Evolutionary conservation across 1,140 invertebrate genomes (phyloP).

Genomic region (Thalassaphorura encarpata): DNA sequence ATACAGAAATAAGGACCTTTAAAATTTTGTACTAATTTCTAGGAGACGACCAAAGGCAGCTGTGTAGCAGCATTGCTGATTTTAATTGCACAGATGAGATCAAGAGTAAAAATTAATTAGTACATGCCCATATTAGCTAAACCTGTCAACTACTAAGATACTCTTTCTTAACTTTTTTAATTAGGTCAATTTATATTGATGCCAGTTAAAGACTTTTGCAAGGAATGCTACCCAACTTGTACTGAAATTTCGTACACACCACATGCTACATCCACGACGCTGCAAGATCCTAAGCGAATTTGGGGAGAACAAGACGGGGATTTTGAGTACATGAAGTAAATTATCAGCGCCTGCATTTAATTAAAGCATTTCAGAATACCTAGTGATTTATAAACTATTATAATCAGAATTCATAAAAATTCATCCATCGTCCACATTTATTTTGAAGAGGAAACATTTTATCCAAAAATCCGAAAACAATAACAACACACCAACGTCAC

Average conservation of each 20-base stretch:
- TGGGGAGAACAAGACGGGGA: too few relatives aligned
- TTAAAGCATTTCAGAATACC: too few relatives aligned
- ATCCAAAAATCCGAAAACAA: slow-evolving; percentile 19
- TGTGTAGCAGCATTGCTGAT: slow-evolving; percentile 12
- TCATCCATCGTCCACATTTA: slow-evolving; percentile 26
- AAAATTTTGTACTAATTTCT: neutral
- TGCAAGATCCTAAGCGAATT: too few relatives aligned
- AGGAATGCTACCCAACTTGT: slow-evolving; percentile 19
- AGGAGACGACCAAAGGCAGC: slow-evolving; percentile 8
- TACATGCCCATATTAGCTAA: too few relatives aligned
- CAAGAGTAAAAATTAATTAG: slow-evolving; percentile 15
- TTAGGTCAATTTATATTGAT: neutral
- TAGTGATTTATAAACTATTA: too few relatives aligned
- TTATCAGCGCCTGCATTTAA: too few relatives aligned
- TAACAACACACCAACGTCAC: too few relatives aligned
- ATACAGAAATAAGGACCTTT: neutral
- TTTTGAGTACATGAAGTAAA: too few relatives aligned
- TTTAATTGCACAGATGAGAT: slow-evolving; percentile 18
- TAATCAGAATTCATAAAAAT: slow-evolving; percentile 5
- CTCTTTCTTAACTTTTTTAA: too few relatives aligned
- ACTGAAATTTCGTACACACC: slow-evolving; percentile 20
- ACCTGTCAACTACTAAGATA: too few relatives aligned
- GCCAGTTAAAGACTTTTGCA: slow-evolving; percentile 11
- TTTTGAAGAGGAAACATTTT: slow-evolving; percentile 15
- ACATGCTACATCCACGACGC: slow-evolving; percentile 7